A percentile compares a stretch with the other conserved stretches of the same genome.
Conservation (phyloP, 2,797 vertebrate species). For the Acanthiza pusilla region DNA sequence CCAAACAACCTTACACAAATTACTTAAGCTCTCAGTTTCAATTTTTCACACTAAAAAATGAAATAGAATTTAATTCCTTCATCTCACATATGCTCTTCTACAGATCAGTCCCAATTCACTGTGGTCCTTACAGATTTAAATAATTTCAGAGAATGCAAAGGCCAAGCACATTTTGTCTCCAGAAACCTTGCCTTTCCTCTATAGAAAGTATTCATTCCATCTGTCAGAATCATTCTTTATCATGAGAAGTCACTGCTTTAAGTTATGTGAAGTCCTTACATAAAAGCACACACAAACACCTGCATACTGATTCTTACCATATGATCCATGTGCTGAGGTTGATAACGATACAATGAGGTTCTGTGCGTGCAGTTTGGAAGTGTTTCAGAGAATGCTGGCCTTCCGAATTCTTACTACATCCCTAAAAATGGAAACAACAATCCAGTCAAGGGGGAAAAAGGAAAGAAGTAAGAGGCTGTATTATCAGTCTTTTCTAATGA, state of each 20-base stretch:
- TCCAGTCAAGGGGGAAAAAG: background rate
- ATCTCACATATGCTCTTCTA: background rate
- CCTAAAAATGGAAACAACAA: conserved; percentile 68
- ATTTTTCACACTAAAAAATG: background rate
- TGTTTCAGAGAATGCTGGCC: conserved; percentile 89
- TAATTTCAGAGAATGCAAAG: background rate
- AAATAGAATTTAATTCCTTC: background rate
- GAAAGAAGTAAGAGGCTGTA: background rate
- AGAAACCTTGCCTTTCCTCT: background rate
- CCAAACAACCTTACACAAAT: background rate
- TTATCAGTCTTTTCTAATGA: background rate
- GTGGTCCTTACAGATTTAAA: background rate
- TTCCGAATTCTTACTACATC: conserved; percentile 87
- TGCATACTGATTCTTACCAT: conserved; percentile 79
- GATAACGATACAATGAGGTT: conserved; percentile 91
- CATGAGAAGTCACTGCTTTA: background rate
- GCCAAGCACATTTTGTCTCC: background rate
- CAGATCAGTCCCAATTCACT: background rate
- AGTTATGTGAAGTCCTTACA: background rate
- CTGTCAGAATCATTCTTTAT: background rate
- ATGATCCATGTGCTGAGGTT: conserved; percentile 92
- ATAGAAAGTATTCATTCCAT: background rate
- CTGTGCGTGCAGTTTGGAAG: conserved; percentile 80
- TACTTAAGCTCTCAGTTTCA: background rate
- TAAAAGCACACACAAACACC: background rate